These are phyloP conservation scores for Opisthocomus hoazin DNA, from an alignment of 2,113 vertebrate genomes.

Conservation along the genomic window DNA sequence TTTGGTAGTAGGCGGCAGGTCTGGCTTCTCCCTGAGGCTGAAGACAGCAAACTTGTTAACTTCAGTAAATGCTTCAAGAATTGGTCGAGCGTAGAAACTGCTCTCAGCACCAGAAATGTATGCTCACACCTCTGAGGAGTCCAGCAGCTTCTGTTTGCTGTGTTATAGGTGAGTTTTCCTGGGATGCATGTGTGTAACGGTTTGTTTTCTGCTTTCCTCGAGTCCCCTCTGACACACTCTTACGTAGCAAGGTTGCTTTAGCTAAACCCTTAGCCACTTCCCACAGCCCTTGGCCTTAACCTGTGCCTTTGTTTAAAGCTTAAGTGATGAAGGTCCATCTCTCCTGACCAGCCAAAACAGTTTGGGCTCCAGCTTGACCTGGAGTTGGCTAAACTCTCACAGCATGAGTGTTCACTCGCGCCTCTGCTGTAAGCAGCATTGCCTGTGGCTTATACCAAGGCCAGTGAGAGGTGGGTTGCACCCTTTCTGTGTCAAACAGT, in stretches of 20 bases:
- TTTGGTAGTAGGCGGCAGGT: not conserved
- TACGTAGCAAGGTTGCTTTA: not conserved
- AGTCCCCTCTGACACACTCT: fast-evolving
- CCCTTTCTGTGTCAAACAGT: not conserved
- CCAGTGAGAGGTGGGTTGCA: not conserved
- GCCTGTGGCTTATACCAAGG: not conserved
- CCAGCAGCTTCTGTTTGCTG: not conserved
- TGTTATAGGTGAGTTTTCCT: not conserved
- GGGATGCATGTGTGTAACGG: fast-evolving
- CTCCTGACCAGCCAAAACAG: fast-evolving
- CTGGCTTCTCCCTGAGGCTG: not conserved
- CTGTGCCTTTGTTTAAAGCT: not conserved
- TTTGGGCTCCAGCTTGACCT: not conserved
- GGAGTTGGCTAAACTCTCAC: not conserved
- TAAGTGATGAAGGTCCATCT: not conserved
- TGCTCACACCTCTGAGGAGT: not conserved
- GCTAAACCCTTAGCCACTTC: not conserved
- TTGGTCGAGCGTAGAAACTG: not conserved
- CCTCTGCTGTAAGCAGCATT: not conserved
- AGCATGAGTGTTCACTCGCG: not conserved
- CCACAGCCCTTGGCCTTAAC: not conserved
- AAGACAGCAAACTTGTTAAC: not conserved
- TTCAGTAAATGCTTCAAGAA: not conserved
- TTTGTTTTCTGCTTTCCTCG: not conserved
- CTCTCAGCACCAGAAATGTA: too few relatives aligned